These are phyloP conservation scores for Frankliniella intonsa DNA, from an alignment of 2,888 invertebrate genomes.

Conservation along the genomic window DNA sequence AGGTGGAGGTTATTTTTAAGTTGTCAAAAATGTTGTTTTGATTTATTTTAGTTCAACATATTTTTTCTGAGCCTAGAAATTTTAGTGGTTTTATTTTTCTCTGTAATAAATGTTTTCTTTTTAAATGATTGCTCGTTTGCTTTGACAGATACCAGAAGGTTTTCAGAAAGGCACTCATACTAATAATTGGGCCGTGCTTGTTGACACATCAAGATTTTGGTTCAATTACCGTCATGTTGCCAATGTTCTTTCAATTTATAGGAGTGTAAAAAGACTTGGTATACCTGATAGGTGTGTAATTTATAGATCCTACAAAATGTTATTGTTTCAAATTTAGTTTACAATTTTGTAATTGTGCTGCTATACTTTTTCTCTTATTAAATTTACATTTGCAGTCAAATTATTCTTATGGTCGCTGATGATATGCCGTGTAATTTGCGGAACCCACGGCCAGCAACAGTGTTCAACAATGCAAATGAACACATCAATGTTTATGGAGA, in stretches of 20 bases:
- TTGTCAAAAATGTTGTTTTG: not conserved
- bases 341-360: constrained; percentile 86
- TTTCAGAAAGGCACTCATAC: constrained; percentile 73
- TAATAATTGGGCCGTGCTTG: constrained; percentile 99
- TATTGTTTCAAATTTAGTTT: too few relatives aligned
- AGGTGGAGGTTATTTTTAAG: not conserved
- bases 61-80: not conserved
- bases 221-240: constrained; percentile 99
- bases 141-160: constrained; percentile 49
- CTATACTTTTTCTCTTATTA: not conserved
- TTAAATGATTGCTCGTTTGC: not conserved
- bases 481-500: constrained; percentile 99
- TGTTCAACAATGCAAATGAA: constrained; percentile 96
- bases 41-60: not conserved
- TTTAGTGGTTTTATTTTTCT: not conserved
- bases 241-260: constrained; percentile 95
- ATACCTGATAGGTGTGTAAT: constrained; percentile 74
- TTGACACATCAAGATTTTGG: constrained; percentile 98
- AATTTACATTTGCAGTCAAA: constrained; percentile 61
- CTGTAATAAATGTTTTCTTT: not conserved
- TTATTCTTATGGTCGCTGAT: constrained; percentile 98
- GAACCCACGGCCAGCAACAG: constrained; percentile 95
- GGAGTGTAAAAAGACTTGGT: constrained; percentile 96
- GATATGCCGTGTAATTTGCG: constrained; percentile 99
- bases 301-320: not conserved